Evolutionary conservation across 2,888 invertebrate genomes (phyloP).

Genomic region (Anthophora plumipes): DNA sequence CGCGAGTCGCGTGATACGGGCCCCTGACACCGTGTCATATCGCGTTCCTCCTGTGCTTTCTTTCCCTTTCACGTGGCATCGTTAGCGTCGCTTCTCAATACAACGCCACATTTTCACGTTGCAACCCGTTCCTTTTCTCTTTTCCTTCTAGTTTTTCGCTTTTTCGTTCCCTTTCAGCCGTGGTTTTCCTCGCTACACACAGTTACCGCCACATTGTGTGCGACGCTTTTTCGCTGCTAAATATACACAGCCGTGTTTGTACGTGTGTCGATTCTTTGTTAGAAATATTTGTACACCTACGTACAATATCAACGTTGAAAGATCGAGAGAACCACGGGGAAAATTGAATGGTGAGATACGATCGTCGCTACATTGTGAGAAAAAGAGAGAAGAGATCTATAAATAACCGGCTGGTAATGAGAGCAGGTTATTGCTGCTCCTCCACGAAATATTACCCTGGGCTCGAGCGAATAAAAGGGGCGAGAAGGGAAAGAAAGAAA

Average conservation of each 20-base stretch:
- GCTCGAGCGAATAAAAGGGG: not conserved
- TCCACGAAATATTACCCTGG: conserved; percentile 9
- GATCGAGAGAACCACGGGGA: not conserved
- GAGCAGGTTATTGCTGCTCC: conserved; percentile 19
- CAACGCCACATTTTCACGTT: not conserved
- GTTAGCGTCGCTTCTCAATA: conserved; percentile 28
- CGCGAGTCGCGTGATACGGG: conserved; percentile 16
- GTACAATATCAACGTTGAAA: too few species aligned
- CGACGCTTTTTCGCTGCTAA: not conserved
- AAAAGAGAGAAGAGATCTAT: not conserved
- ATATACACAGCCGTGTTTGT: too few species aligned
- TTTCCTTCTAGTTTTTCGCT: not conserved
- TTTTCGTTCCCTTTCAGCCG: not conserved
- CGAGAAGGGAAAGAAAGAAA: not conserved
- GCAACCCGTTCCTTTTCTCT: too few species aligned
- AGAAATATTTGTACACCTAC: too few species aligned
- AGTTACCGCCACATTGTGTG: not conserved
- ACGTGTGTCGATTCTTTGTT: too few species aligned
- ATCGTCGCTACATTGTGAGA: not conserved
- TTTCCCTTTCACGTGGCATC: conserved; percentile 8
- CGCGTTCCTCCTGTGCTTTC: not conserved
- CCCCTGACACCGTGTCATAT: not conserved
- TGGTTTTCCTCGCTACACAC: not conserved
- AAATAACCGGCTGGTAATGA: conserved; percentile 16
- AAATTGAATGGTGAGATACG: not conserved